phyloP scores from a whole-genome alignment of 2,113 vertebrate genomes.

The Sylvilagus bachmani region DNA sequence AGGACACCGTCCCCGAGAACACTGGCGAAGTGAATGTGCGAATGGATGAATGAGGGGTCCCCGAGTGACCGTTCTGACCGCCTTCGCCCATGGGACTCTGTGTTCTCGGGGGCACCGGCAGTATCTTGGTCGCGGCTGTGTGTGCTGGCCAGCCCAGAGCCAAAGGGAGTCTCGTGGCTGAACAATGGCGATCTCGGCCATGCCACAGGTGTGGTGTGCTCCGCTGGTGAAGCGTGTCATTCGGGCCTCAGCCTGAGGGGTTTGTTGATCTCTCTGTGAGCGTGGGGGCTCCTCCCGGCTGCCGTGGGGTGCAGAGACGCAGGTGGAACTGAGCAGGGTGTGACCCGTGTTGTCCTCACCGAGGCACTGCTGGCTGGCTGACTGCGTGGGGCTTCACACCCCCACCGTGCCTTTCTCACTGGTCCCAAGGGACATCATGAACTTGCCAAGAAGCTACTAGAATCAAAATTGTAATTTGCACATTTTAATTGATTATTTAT shows the following conservation, averaged over 20 bases:
- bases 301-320: too few relatives aligned
- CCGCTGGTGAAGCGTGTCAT: neutral
- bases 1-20: neutral
- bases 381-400: too few relatives aligned
- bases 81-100: neutral
- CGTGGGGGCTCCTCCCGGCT: neutral
- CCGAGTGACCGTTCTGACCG: neutral
- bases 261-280: neutral
- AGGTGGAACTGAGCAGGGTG: too few relatives aligned
- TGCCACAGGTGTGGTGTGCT: too few relatives aligned
- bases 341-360: too few relatives aligned
- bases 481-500: slow-evolving; percentile 23
- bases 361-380: too few relatives aligned
- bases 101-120: neutral
- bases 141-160: neutral
- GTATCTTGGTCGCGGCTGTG: neutral
- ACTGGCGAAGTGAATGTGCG: neutral
- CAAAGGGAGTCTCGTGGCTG: too few relatives aligned
- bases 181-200: too few relatives aligned
- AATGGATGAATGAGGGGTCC: neutral
- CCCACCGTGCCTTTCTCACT: neutral
- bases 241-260: too few relatives aligned
- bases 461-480: slow-evolving; percentile 42
- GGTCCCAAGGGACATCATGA: neutral
- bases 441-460: neutral